Evolutionary conservation across 2,797 vertebrate species (phyloP).

Genomic region (Argya squamiceps): DNA sequence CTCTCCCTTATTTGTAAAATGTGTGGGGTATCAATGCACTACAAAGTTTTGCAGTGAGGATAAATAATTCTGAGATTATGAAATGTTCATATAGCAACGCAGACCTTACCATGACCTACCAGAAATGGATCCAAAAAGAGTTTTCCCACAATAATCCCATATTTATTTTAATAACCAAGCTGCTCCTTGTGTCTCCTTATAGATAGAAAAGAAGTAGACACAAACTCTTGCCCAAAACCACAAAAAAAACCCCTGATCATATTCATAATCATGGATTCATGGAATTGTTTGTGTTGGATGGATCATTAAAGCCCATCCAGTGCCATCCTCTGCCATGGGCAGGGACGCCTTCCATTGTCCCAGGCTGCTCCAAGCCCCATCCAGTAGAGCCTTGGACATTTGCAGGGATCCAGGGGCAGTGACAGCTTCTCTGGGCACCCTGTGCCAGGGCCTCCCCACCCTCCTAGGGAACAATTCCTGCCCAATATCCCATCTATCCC

Average conservation of each 20-base stretch:
- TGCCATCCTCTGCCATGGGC: background rate
- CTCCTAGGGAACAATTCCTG: accelerated
- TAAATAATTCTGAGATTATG: background rate
- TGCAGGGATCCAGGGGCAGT: background rate
- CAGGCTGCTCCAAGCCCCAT: accelerated
- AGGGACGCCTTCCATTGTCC: accelerated
- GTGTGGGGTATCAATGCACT: background rate
- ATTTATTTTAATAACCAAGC: background rate
- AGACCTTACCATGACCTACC: background rate
- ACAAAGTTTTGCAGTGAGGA: background rate
- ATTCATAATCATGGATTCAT: background rate
- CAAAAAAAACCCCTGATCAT: background rate
- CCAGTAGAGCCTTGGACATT: background rate
- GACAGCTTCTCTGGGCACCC: background rate
- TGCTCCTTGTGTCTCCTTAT: background rate
- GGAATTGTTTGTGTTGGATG: background rate
- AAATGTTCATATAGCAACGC: background rate
- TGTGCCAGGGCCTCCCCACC: background rate
- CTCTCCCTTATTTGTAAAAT: background rate
- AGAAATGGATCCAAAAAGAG: background rate
- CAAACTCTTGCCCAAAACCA: background rate
- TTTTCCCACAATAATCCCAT: background rate
- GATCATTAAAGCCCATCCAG: background rate
- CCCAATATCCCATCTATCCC: accelerated
- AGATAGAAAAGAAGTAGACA: background rate